Conservation (phyloP, 1,140 invertebrate species). For the Notospermus geniculatus region DNA sequence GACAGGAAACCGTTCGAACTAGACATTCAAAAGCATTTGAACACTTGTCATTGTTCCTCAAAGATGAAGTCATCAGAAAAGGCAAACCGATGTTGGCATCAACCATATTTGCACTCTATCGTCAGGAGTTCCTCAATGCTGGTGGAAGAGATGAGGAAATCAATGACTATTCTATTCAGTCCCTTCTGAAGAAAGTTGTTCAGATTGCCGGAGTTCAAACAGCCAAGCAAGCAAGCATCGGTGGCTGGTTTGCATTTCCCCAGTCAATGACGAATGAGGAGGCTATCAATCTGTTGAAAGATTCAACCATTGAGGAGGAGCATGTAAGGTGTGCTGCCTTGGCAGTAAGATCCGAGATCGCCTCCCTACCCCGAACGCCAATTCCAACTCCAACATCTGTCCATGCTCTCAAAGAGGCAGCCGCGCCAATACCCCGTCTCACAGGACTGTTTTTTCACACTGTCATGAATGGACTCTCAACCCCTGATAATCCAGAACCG, state of each 20-base stretch:
- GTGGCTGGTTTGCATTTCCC: background rate
- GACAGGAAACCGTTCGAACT: too few relatives aligned
- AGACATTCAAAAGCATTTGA: too few relatives aligned
- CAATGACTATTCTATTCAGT: constrained; percentile 1
- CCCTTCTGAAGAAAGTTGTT: background rate
- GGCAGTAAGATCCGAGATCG: constrained; percentile 5
- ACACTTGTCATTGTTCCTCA: too few relatives aligned
- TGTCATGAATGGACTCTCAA: constrained; percentile 11
- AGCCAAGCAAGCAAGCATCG: background rate
- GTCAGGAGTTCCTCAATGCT: background rate
- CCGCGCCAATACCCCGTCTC: constrained; percentile 11
- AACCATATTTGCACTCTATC: background rate
- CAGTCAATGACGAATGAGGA: constrained; percentile 7
- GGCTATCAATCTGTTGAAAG: too few relatives aligned
- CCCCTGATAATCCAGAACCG: constrained; percentile 1
- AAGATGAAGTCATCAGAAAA: background rate
- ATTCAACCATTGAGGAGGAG: too few relatives aligned
- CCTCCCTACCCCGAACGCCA: background rate
- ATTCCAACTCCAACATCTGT: constrained; percentile 14
- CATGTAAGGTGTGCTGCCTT: constrained; percentile 12
- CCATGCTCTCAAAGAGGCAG: constrained; percentile 7
- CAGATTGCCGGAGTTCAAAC: background rate
- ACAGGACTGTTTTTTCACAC: constrained; percentile 10
- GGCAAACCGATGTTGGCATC: background rate
- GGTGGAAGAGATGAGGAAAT: background rate